Conservation (phyloP, 2,888 invertebrate genomes). For the Pristionchus mayeri region DNA sequence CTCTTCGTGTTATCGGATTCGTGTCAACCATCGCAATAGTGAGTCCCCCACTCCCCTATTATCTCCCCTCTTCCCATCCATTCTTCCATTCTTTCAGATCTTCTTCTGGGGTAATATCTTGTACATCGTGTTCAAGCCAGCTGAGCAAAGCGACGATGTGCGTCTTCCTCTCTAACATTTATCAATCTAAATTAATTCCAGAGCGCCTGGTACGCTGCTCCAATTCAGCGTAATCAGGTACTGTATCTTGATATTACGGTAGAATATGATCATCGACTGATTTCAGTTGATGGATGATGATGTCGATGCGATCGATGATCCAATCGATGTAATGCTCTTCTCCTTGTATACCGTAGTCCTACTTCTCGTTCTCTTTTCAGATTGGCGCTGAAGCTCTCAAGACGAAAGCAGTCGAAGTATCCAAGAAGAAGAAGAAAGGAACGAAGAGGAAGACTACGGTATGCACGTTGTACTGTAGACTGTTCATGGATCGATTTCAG, state of each 20-base stretch:
- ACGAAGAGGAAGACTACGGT: not conserved
- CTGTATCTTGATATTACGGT: not conserved
- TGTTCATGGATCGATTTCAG: not conserved
- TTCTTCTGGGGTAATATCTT: not conserved
- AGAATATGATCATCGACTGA: not conserved
- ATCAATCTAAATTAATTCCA: not conserved
- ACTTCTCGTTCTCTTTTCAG: not conserved
- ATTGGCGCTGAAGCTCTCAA: too few species aligned
- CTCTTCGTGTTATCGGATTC: not conserved
- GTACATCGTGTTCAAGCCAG: not conserved
- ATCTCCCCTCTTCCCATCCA: too few species aligned
- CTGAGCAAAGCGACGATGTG: not conserved
- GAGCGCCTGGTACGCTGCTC: slow-evolving; percentile 29
- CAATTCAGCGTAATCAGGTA: not conserved
- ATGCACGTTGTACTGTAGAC: too few species aligned
- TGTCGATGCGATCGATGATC: not conserved
- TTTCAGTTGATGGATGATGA: not conserved
- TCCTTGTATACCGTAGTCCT: not conserved
- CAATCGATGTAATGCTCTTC: not conserved
- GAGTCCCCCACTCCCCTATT: not conserved
- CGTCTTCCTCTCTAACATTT: not conserved
- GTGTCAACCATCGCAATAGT: not conserved
- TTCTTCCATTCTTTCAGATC: not conserved
- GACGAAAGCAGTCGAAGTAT: too few species aligned
- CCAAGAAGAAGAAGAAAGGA: not conserved